A percentile compares a stretch with the other conserved stretches of the same genome.
These are phyloP conservation scores for Dipus sagitta DNA, from an alignment of 2,797 vertebrate genomes.

Conservation along the genomic window DNA sequence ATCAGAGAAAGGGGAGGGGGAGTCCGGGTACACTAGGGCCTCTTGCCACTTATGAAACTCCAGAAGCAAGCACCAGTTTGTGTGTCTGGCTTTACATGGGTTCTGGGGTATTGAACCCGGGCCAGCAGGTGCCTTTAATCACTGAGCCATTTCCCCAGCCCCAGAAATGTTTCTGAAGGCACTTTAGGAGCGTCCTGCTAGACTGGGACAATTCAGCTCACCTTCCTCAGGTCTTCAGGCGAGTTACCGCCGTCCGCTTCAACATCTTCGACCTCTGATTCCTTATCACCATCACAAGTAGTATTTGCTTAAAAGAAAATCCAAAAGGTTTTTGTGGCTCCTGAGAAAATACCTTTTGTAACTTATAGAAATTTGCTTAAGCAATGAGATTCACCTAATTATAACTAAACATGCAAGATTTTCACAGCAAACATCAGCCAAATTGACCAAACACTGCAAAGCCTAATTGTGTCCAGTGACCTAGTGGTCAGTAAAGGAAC, in stretches of 20 bases:
- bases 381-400: background rate
- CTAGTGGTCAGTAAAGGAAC: background rate
- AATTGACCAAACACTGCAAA: background rate
- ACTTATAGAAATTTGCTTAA: background rate
- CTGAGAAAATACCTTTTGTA: background rate
- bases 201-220: slow-evolving; percentile 74
- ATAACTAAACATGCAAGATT: background rate
- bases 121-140: background rate
- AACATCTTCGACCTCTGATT: slow-evolving; percentile 93
- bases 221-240: slow-evolving; percentile 97
- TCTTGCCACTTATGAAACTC: too few species aligned
- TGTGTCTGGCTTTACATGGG: too few species aligned
- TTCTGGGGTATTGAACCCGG: too few species aligned
- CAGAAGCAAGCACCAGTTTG: too few species aligned
- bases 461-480: background rate
- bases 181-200: background rate
- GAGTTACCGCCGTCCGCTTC: slow-evolving; percentile 95
- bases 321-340: background rate
- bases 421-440: background rate
- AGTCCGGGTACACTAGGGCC: too few species aligned
- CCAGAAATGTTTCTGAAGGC: background rate
- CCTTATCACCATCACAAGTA: slow-evolving; percentile 96
- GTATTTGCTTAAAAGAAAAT: slow-evolving; percentile 92
- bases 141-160: background rate
- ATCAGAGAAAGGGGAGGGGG: too few species aligned